Conservation (phyloP, 1,140 invertebrate genomes). For the Apis mellifera region DNA sequence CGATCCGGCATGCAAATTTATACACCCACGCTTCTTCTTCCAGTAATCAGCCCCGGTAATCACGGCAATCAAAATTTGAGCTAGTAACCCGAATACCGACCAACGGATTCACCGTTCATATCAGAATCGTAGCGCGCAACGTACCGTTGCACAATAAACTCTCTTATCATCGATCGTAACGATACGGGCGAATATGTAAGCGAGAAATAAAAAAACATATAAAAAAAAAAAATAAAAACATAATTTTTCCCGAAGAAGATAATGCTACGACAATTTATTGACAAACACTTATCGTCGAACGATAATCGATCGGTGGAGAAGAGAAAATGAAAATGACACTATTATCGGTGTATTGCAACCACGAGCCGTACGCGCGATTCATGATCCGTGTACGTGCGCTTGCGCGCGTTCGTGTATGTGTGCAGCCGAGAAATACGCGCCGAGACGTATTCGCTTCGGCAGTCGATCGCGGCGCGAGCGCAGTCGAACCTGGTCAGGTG, state of each 20-base stretch:
- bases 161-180: neutral
- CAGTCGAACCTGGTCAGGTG: conserved; percentile 48
- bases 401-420: conserved; percentile 19
- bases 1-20: conserved; percentile 40
- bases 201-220: neutral
- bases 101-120: neutral
- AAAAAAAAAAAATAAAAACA: neutral
- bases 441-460: conserved; percentile 43
- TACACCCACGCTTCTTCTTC: conserved; percentile 24
- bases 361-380: too few relatives aligned
- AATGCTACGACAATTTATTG: neutral
- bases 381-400: neutral
- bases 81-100: neutral
- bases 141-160: neutral
- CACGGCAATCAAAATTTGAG: neutral
- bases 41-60: neutral
- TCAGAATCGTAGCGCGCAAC: too few relatives aligned
- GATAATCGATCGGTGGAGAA: neutral
- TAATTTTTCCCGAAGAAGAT: neutral
- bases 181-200: neutral
- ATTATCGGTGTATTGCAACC: neutral
- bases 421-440: conserved; percentile 53
- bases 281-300: neutral
- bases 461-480: conserved; percentile 58
- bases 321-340: neutral